Base-by-base conservation (phyloP, 2,888 invertebrate genomes). In the Marronus borbonicus region DNA sequence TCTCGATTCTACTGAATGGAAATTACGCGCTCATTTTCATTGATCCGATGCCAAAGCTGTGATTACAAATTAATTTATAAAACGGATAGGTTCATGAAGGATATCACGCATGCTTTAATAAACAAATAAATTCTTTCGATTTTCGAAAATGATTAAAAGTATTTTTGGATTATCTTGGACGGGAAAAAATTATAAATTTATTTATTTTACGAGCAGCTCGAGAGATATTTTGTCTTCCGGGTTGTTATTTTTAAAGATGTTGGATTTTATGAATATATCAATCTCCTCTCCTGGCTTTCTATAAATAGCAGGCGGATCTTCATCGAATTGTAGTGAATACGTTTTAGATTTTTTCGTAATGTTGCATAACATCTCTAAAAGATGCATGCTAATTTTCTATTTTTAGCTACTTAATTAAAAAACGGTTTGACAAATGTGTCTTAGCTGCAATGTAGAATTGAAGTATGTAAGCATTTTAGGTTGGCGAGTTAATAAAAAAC, bases 181-280 rank as follows among this genome's bases (percentile, higher is more conserved):
- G 3, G 14, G 17, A 52, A 52, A 58, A 58, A 58, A 20, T 17
- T 44, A 44, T 44, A 44, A 58, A 58, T 20, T 24, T 58, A 58
- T 58, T 58, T 17, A 17, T 58, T 58, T 58, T 58, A 58, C 7
- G 20, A 17, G 17, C 20, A 36, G 20, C 55, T n/a, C n/a, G 4
- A 58, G n/a, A 20, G 55, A 58, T 58, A 58, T 58, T 58, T 58
- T 58, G 20, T 58, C 55, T 58, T 58, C 55, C 55, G 55, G 55
- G 55, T 58, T 58, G 20, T 20, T 58, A 58, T 58, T 58, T 58
- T 58, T 58, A 58, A 58, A 58, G 20, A 58, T 58, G 20, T 17
- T 7, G 20, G 3, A 20, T 58, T 58, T 58, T 17, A 58, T 58
- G 55, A 58, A 20, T 8, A 58, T 58, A 20, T 58, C 55, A 58